These are phyloP conservation scores for Drosophila kuntzei DNA, from an alignment of 2,888 invertebrate species.

Conservation along the genomic window DNA sequence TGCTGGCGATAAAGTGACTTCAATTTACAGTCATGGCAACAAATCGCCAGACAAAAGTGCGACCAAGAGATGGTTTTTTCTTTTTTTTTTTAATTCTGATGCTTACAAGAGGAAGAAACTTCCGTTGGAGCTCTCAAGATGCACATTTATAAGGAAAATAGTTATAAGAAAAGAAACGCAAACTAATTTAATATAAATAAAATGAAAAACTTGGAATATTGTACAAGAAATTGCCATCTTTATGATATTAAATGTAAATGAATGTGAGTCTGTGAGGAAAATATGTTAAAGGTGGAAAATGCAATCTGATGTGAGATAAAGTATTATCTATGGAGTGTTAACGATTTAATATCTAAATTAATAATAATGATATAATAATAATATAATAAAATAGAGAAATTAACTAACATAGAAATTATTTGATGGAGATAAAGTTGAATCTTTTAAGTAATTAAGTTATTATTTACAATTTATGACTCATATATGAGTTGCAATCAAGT, in stretches of 20 bases:
- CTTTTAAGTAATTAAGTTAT: too few relatives aligned
- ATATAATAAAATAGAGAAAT: not conserved
- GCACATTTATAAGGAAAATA: not conserved
- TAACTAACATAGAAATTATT: not conserved
- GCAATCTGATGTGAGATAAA: too few relatives aligned
- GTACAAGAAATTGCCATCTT: not conserved
- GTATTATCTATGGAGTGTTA: too few relatives aligned
- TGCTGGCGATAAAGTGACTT: slow-evolving; percentile 18
- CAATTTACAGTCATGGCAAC: slow-evolving; percentile 23
- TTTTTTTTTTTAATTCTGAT: not conserved
- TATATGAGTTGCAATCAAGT: not conserved
- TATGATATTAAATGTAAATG: not conserved
- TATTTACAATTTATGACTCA: not conserved
- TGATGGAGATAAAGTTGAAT: too few relatives aligned
- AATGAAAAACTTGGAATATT: not conserved
- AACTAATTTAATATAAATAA: not conserved
- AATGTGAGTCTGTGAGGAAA: not conserved
- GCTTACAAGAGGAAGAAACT: not conserved
- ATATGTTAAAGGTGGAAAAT: not conserved
- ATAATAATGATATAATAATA: too few relatives aligned
- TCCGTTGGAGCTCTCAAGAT: not conserved
- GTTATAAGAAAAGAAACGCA: not conserved
- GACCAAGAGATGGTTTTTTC: slow-evolving; percentile 5
- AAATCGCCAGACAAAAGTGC: slow-evolving; percentile 7
- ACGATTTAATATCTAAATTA: too few relatives aligned